Evolutionary conservation across 2,113 vertebrate species (phyloP).

Genomic region (Thymallus thymallus): DNA sequence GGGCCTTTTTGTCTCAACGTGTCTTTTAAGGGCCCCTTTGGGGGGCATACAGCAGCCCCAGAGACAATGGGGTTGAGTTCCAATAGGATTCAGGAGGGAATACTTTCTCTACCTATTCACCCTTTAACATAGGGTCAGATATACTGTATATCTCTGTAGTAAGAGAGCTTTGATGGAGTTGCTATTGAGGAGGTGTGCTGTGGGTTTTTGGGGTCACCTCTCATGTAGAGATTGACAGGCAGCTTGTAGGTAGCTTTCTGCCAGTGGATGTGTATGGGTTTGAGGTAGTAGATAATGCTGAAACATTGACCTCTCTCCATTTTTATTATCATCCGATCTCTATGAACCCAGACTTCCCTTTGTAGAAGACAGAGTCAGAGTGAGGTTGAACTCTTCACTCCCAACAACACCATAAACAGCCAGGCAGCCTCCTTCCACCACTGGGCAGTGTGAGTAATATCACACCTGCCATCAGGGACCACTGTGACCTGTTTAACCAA

Average conservation of each 20-base stretch:
- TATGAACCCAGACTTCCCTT: conserved; percentile 32
- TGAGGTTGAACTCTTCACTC: conserved; percentile 24
- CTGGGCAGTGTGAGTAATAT: conserved; percentile 54
- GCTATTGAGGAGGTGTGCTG: conserved; percentile 23
- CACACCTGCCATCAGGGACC: conserved; percentile 53
- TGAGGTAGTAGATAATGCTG: neutral
- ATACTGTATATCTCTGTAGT: conserved; percentile 48
- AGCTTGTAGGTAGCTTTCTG: neutral
- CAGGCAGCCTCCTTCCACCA: conserved; percentile 17
- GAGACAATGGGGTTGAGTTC: conserved; percentile 42
- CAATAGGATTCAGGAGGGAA: conserved; percentile 64
- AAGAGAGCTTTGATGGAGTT: conserved; percentile 43
- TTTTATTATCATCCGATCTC: conserved; percentile 20
- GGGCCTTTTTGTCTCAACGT: conserved; percentile 62
- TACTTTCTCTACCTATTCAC: conserved; percentile 59
- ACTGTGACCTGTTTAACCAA: conserved; percentile 58
- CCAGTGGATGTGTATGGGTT: neutral
- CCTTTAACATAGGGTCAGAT: conserved; percentile 17
- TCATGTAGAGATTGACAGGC: conserved; percentile 28
- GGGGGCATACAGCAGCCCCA: neutral
- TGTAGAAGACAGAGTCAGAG: conserved; percentile 21
- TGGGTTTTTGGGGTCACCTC: conserved; percentile 22
- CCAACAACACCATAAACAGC: neutral
- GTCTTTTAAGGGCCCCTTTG: conserved; percentile 57
- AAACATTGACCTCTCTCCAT: conserved; percentile 23